phyloP scores from a whole-genome alignment of 2,113 vertebrate genomes.

The Ibidorhyncha struthersii region DNA sequence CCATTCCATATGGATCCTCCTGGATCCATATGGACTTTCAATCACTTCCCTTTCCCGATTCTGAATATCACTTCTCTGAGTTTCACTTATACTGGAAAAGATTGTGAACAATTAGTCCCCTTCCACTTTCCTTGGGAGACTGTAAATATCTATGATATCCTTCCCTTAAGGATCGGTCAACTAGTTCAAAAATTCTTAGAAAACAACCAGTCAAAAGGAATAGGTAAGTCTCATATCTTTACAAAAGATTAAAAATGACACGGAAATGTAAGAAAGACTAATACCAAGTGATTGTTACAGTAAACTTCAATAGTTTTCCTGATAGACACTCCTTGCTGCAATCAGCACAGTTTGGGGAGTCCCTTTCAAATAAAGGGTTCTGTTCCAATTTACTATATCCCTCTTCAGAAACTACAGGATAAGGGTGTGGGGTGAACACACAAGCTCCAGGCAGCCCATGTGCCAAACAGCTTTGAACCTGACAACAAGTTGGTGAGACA shows the following conservation, averaged over 20 bases:
- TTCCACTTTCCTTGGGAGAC: background rate
- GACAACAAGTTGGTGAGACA: background rate
- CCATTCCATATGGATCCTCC: too few relatives aligned
- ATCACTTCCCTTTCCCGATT: background rate
- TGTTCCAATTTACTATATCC: background rate
- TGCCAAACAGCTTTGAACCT: background rate
- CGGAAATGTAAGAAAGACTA: background rate
- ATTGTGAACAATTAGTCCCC: background rate
- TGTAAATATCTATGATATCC: background rate
- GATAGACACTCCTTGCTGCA: background rate
- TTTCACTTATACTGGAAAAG: background rate
- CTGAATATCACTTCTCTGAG: background rate
- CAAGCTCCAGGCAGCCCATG: rapidly evolving
- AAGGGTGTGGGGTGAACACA: background rate
- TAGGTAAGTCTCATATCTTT: background rate
- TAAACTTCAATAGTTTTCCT: background rate
- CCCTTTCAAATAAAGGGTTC: background rate
- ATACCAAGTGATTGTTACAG: background rate
- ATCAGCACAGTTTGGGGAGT: background rate
- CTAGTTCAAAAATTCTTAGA: background rate
- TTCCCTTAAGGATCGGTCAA: background rate
- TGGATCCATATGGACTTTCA: background rate
- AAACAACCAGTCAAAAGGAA: background rate
- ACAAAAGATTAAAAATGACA: background rate
- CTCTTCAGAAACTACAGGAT: background rate